Evolutionary conservation across 2,113 vertebrate genomes (phyloP), one percentile per base, ranked within the genome.

Genomic region (Donacobius atricapilla): DNA sequence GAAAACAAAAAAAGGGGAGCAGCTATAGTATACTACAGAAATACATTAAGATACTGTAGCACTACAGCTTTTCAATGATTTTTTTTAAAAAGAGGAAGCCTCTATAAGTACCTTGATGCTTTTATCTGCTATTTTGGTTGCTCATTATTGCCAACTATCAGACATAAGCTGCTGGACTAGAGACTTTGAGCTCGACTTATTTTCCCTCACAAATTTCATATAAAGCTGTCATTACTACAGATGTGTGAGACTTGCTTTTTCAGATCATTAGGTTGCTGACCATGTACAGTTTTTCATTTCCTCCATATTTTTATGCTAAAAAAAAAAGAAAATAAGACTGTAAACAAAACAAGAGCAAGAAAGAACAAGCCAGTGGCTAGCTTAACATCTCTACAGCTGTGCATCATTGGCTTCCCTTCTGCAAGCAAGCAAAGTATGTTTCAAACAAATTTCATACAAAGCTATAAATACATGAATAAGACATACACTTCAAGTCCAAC

Each of bases 141-240:
- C 13, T 40, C 31, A 1, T 44, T 71, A 63, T 6, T 66, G 17
- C 11, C 16, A 47, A 10, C 8, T 56, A 20, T 70, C 7, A 61
- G 22, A 61, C 10, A 75, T 4, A 56, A 30, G 5, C 14, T 51
- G 27, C 65, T 57, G 10, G 14, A 11, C 10, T 35, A 33, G 6
- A 47, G 48, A 51, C 11, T 24, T 1, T 50, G 14, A 42, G 13
- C 37, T 45, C 1, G 0, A 66, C 13, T 69, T 18, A 27, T 31
- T 21, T 25, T 75, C 51, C 25, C n/a, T 63, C 21, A 17, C 2
- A 4, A 33, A 37, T 10, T 84, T 87, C 11, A 68, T 54, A 50
- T 4, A 20, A 42, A 31, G 15, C 37, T 54, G 6, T 40, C 56
- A 81, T 27, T 50, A 33, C 19, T 50, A 54, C 3, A 3, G 28